These are phyloP conservation scores for Crocuta crocuta DNA, from an alignment of 2,113 vertebrate genomes.

Conservation along the genomic window DNA sequence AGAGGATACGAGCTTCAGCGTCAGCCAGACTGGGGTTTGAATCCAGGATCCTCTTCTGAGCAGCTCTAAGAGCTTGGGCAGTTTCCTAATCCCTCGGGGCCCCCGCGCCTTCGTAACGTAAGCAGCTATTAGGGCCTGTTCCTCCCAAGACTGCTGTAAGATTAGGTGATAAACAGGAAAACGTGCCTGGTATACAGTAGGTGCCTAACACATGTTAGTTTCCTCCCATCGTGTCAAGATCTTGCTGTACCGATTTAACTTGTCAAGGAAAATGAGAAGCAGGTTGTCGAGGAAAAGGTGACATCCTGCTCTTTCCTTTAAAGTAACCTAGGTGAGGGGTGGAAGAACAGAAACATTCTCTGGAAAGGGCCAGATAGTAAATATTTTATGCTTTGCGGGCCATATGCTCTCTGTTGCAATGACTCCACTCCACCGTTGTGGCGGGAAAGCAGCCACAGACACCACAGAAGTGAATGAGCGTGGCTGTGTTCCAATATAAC, in stretches of 20 bases:
- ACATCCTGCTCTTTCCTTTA: not conserved
- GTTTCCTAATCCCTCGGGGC: not conserved
- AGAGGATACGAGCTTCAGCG: not conserved
- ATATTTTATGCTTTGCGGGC: not conserved
- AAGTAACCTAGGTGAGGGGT: not conserved
- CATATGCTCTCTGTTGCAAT: not conserved
- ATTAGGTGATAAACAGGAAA: not conserved
- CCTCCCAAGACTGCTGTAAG: not conserved
- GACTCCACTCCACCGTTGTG: fast-evolving
- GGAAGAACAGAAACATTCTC: not conserved
- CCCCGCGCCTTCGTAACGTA: fast-evolving
- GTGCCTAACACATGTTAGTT: not conserved
- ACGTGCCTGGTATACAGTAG: not conserved
- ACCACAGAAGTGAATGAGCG: not conserved
- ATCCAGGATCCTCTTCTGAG: not conserved
- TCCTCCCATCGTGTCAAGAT: not conserved
- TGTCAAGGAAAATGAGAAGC: not conserved
- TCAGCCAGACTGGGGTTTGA: not conserved
- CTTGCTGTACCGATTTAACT: not conserved
- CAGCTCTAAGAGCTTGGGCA: not conserved
- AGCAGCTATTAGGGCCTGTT: not conserved
- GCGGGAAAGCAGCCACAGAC: not conserved
- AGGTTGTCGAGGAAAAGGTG: not conserved
- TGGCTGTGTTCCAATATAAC: constrained; percentile 32
- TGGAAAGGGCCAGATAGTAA: not conserved